These are phyloP conservation scores for Leucoptera coffeella DNA, from an alignment of 2,888 invertebrate genomes.

Conservation along the genomic window DNA sequence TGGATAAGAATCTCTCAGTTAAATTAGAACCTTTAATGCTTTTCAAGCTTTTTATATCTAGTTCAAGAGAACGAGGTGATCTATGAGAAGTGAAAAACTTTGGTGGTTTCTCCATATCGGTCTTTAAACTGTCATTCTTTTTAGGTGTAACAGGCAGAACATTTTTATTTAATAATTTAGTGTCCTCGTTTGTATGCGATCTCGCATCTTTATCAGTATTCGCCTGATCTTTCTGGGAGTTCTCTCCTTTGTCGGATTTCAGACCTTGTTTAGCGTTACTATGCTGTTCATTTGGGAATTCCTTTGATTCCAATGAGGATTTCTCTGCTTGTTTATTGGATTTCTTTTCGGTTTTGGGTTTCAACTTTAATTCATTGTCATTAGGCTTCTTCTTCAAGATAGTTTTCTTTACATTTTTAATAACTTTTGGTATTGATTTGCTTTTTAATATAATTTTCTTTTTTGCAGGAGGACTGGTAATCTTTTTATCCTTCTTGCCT, in stretches of 20 bases:
- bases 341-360: conserved; percentile 7
- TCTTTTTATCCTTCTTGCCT: conserved; percentile 24
- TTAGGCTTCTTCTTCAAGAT: conserved; percentile 3
- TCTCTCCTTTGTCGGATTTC: not conserved
- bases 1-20: conserved; percentile 34
- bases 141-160: too few species aligned
- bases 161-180: too few species aligned
- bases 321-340: conserved; percentile 7
- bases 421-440: conserved; percentile 6
- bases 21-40: conserved; percentile 41
- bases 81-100: conserved; percentile 41
- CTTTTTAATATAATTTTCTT: conserved; percentile 9
- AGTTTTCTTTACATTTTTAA: conserved; percentile 4
- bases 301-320: conserved; percentile 7
- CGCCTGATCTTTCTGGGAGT: not conserved
- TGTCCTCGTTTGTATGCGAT: too few species aligned
- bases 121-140: conserved; percentile 10
- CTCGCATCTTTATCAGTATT: conserved; percentile 5
- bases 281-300: conserved; percentile 5
- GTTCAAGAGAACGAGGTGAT: conserved; percentile 36
- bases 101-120: conserved; percentile 33
- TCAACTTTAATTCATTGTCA: conserved; percentile 18
- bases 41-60: conserved; percentile 41
- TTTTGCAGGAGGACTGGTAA: not conserved
- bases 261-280: conserved; percentile 7